These are phyloP conservation scores for Aphaenogaster ashmeadi DNA, from an alignment of 1,140 invertebrate species.

Conservation along the genomic window DNA sequence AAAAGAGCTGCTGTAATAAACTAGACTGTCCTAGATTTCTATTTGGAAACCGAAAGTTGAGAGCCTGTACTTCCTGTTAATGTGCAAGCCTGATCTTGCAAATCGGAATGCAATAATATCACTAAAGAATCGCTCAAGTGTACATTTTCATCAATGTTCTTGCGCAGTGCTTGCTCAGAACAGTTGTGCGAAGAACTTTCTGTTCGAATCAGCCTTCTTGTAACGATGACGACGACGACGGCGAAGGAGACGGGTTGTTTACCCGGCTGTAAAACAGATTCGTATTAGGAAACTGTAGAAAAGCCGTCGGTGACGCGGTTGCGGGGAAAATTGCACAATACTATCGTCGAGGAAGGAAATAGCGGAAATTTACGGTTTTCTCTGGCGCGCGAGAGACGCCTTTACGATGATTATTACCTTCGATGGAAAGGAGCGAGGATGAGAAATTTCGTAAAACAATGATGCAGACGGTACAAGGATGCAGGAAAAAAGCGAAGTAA, in stretches of 20 bases:
- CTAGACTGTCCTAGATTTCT: background rate
- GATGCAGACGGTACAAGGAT: background rate
- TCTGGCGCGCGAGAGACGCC: background rate
- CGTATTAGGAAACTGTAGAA: conserved; percentile 10
- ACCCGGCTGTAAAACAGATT: conserved; percentile 12
- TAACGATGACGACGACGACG: background rate
- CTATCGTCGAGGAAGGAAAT: background rate
- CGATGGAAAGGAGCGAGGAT: background rate
- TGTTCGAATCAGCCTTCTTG: background rate
- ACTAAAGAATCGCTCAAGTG: background rate
- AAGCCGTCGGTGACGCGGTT: background rate
- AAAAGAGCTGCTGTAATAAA: background rate
- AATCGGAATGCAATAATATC: background rate
- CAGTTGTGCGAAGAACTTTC: background rate
- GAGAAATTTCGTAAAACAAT: conserved; percentile 46
- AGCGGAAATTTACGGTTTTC: background rate
- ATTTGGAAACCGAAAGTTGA: background rate
- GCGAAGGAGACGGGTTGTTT: background rate
- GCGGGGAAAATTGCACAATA: conserved; percentile 10
- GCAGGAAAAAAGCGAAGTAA: background rate
- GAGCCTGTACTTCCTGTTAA: background rate
- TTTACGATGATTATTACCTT: conserved; percentile 59
- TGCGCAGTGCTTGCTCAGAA: too few relatives aligned
- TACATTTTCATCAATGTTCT: background rate
- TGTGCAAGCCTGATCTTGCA: background rate